Conservation (phyloP, 2,888 invertebrate species). For the Loripinus fragilis region DNA sequence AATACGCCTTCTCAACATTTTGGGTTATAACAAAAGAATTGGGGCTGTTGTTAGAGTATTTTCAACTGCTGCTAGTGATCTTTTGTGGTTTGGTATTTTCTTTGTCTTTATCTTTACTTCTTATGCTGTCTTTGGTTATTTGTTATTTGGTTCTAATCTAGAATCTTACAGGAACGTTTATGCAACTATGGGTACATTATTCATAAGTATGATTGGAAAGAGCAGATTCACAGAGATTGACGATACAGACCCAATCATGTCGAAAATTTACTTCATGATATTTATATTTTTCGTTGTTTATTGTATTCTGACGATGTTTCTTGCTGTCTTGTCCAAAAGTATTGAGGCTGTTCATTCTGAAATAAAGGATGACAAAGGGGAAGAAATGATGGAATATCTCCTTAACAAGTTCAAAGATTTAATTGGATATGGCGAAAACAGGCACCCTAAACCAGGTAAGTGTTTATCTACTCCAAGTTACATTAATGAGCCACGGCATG, state of each 20-base stretch:
- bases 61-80: slow-evolving; percentile 59
- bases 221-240: slow-evolving; percentile 67
- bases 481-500: no score
- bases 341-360: slow-evolving; percentile 59
- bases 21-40: slow-evolving; percentile 71
- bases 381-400: slow-evolving; percentile 64
- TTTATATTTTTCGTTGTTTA: slow-evolving; percentile 71
- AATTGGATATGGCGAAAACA: slow-evolving; percentile 34
- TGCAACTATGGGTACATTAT: slow-evolving; percentile 64
- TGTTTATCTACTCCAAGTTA: no score
- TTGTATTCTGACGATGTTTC: slow-evolving; percentile 70
- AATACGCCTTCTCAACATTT: slow-evolving; percentile 67
- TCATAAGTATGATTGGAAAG: slow-evolving; percentile 72
- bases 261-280: slow-evolving; percentile 70
- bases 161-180: slow-evolving; percentile 65
- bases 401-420: slow-evolving; percentile 57
- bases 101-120: slow-evolving; percentile 62
- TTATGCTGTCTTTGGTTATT: slow-evolving; percentile 67
- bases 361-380: slow-evolving; percentile 56
- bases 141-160: slow-evolving; percentile 65
- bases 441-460: slow-evolving; percentile 7
- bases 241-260: slow-evolving; percentile 59
- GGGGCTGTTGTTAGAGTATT: slow-evolving; percentile 64
- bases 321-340: slow-evolving; percentile 70
- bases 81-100: slow-evolving; percentile 70